Evolutionary conservation across 2,888 invertebrate genomes (phyloP), one percentile per base, ranked within the genome.

Genomic region (Ernsta delagoae): DNA sequence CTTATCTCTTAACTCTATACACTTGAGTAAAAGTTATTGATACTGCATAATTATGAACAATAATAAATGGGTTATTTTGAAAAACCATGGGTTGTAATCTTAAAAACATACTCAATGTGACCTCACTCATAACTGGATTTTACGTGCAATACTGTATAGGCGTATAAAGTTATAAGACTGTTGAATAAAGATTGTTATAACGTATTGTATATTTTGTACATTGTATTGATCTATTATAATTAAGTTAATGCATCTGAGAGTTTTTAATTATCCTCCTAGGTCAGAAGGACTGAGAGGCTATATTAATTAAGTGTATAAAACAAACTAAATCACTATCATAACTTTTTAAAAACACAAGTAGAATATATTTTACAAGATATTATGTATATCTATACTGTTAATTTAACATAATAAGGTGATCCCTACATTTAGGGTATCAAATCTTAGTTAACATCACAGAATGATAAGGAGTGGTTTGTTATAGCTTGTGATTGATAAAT

Each of bases 161-260:
- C 85, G 85, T 84, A 84, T 88, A 89, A 90, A 88, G 85, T 82
- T 92, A 90, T 91, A 90, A 92, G 92, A 93, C 92, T 93, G 92
- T 93, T 93, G 87, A 90, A 89, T 93, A 87, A 89, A 88, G 84
- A 89, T 90, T 91, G 89, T 90, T 91, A 86, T 80, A 84, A 80
- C 73, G 72, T 88, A 87, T 89, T 92, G 90, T 90, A 91, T 90
- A 90, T 91, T 87, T 89, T 92, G 90, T 92, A 91, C 88, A 90
- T 84, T 86, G 83, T 88, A 89, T 86, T 85, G 81, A 84, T 83
- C 79, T 77, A 85, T 84, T 86, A 84, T 84, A 86, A 83, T 79
- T 87, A 88, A 88, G 85, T 86, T 87, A 83, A 79, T 74, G 72
- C 71, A 72, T 70, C 71, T 70, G 65, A 68, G 65, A 76, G 75